Conservation (phyloP, 2,113 vertebrate species). For the Cervus canadensis region DNA sequence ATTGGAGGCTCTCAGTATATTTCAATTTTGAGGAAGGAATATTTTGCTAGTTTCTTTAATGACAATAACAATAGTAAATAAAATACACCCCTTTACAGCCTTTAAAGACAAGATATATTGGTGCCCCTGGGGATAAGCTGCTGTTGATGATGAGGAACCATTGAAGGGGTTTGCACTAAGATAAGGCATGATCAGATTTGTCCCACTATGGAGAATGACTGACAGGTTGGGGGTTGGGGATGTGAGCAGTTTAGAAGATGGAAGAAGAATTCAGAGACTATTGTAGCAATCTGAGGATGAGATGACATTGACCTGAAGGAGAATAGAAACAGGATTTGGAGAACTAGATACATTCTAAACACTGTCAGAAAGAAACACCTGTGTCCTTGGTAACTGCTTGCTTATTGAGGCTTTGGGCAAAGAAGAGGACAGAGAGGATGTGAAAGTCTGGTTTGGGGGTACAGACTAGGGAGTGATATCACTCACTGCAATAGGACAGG, state of each 20-base stretch:
- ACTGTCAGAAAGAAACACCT: background rate
- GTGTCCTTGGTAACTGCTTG: background rate
- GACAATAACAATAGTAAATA: background rate
- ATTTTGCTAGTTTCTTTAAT: background rate
- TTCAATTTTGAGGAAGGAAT: background rate
- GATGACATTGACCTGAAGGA: background rate
- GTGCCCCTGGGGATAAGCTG: background rate
- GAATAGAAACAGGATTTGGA: background rate
- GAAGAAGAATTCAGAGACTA: background rate
- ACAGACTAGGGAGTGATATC: background rate
- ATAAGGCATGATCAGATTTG: no score
- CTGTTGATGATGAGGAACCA: background rate
- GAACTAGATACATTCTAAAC: background rate
- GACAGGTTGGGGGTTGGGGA: accelerated
- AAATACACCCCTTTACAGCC: background rate
- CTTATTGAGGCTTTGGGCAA: background rate
- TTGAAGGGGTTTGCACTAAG: background rate
- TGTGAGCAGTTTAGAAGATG: background rate
- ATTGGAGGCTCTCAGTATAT: background rate
- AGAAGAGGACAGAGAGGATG: background rate
- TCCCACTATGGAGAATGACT: background rate
- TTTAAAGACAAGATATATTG: background rate
- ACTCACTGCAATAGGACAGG: background rate
- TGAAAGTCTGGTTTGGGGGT: background rate
- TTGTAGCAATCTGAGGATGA: background rate